A percentile compares a stretch with the other conserved stretches of the same genome.
These are phyloP conservation scores for Erythrocercus mccallii DNA, from an alignment of 2,113 vertebrate species.

Conservation along the genomic window DNA sequence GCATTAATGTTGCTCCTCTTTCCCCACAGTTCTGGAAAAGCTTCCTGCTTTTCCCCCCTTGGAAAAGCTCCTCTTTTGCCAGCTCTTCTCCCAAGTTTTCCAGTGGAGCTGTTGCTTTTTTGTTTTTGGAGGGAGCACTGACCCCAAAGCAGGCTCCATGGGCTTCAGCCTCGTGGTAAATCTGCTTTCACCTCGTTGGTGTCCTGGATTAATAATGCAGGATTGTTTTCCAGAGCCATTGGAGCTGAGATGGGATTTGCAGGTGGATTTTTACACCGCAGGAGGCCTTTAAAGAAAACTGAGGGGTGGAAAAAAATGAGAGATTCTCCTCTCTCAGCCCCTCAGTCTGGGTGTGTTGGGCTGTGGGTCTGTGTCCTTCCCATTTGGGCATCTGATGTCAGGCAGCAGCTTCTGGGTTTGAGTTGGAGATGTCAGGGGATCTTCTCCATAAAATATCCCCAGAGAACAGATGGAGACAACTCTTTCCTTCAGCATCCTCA, in stretches of 20 bases:
- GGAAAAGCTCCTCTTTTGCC: background rate
- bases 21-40: background rate
- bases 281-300: background rate
- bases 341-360: background rate
- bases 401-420: constrained; percentile 18
- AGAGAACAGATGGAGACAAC: background rate
- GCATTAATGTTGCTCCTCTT: background rate
- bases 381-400: background rate
- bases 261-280: background rate
- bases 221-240: background rate
- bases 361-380: background rate
- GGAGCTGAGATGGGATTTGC: background rate
- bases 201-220: background rate
- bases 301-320: background rate
- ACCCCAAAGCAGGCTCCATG: background rate
- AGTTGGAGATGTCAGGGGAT: background rate
- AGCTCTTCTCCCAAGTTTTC: background rate
- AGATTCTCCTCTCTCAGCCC: background rate
- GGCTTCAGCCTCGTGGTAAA: accelerated
- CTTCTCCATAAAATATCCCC: background rate
- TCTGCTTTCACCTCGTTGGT: background rate
- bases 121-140: background rate
- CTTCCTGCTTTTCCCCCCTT: background rate
- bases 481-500: background rate
- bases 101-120: background rate